Base-by-base conservation (phyloP, 2,888 invertebrate species). In the Lasioglossum villosulum region DNA sequence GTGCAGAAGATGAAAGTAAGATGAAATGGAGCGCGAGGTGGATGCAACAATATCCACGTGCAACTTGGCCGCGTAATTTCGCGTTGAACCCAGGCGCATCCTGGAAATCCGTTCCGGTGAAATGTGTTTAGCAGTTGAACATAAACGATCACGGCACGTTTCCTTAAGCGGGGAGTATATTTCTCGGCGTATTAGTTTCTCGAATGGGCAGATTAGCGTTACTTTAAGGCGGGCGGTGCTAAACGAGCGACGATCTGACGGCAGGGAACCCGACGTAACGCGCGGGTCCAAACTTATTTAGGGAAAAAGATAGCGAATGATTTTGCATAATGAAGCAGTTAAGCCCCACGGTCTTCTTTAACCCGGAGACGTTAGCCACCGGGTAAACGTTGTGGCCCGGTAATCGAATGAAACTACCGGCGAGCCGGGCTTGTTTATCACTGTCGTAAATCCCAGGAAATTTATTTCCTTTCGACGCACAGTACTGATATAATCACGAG, bases 251-350 rank as follows among this genome's bases (percentile, higher is more conserved):
- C 79, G 74, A 72, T 66, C 72, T n/a, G 27, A 12, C 56, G 83
- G 84, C 66, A 72, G 78, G 78, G 79, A 82, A 45, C 75, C 76
- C 70, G 23, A 73, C 76, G 78, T 82, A 88, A 86, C 68, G 66
- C 79, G 59, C 75, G 34, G 70, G 23, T 45, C 45, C 56, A 78
- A 84, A 89, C 82, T 90, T 86, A 79, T 87, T 89, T 80, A 63
- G 82, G 81, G 78, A 52, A 76, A 59, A 84, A 90, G 89, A 89
- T 91, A 90, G 86, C 84, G 84, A 88, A 90, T 89, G 90, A 84
- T 88, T 92, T 92, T 91, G 90, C 90, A 92, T 92, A 91, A 92
- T 89, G 86, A 90, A 90, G 88, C 90, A 88, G 90, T 92, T 91
- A 86, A 85, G 83, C 14, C 37, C 74, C 79, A 77, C 86, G 84